Conservation (phyloP, 2,797 vertebrate genomes). For the Clamator glandarius region DNA sequence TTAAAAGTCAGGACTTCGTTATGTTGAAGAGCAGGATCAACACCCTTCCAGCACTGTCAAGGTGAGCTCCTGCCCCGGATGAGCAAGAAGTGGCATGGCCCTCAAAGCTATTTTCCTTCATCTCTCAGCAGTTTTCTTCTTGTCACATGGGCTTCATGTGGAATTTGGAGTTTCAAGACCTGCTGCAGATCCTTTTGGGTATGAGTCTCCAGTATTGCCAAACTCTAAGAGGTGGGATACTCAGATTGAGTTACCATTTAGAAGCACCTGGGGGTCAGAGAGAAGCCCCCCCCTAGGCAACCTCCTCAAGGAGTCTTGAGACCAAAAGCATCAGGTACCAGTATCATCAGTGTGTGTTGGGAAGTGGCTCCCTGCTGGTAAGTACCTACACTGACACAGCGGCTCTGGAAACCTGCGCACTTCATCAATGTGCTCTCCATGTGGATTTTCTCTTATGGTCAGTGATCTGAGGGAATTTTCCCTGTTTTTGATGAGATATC, state of each 20-base stretch:
- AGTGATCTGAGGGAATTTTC: not conserved
- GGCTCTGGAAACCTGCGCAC: not conserved
- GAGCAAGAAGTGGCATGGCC: not conserved
- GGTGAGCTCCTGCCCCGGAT: not conserved
- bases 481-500: not conserved
- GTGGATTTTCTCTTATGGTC: not conserved
- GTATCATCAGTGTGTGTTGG: not conserved
- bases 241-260: not conserved
- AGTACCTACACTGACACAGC: accelerated
- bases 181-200: not conserved
- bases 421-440: accelerated
- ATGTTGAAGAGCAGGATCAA: not conserved
- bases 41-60: not conserved
- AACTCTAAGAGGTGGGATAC: not conserved
- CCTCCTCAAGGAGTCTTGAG: not conserved
- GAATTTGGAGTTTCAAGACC: not conserved
- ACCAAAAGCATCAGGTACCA: not conserved
- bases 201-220: not conserved
- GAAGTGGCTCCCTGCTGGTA: not conserved
- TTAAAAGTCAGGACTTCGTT: not conserved
- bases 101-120: not conserved
- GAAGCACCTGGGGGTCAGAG: not conserved
- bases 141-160: not conserved
- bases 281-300: not conserved
- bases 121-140: not conserved